Evolutionary conservation across 2,113 vertebrate genomes (phyloP).

Genomic region (Sciurus niger): DNA sequence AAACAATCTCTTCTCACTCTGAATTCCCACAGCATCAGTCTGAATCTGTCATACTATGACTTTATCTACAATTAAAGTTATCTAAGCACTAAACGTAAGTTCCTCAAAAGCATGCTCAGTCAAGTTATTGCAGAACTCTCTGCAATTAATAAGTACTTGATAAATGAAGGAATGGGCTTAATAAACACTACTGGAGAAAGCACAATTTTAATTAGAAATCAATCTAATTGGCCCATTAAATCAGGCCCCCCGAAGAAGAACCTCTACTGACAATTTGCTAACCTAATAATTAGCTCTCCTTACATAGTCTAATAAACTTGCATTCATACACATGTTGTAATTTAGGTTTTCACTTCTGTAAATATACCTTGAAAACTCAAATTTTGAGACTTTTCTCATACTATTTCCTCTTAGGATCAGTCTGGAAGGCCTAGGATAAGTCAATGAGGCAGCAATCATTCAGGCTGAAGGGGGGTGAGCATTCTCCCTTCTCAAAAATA

Average conservation of each 20-base stretch:
- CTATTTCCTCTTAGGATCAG: neutral
- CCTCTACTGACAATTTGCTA: slow-evolving; percentile 9
- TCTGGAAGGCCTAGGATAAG: slow-evolving; percentile 14
- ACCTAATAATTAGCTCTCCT: slow-evolving; percentile 30
- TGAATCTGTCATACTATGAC: neutral
- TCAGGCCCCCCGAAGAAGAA: slow-evolving; percentile 5
- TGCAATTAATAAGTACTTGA: slow-evolving; percentile 51
- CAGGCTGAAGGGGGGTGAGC: neutral
- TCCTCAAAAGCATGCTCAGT: slow-evolving; percentile 19
- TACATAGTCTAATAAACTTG: slow-evolving; percentile 56
- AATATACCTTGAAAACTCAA: neutral
- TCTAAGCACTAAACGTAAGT: neutral
- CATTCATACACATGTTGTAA: slow-evolving; percentile 15
- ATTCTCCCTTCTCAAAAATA: too few species aligned
- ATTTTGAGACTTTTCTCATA: neutral
- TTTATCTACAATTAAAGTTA: neutral
- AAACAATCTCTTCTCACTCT: slow-evolving; percentile 9
- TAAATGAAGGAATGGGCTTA: neutral
- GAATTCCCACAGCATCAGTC: slow-evolving; percentile 41
- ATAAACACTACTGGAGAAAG: neutral
- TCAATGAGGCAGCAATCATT: neutral
- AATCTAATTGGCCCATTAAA: slow-evolving; percentile 13
- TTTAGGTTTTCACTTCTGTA: slow-evolving; percentile 27
- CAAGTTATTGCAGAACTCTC: slow-evolving; percentile 36
- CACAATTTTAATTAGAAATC: slow-evolving; percentile 58